These are phyloP conservation scores for Rhizoglyphus robini DNA, from an alignment of 1,140 invertebrate species.

Conservation along the genomic window DNA sequence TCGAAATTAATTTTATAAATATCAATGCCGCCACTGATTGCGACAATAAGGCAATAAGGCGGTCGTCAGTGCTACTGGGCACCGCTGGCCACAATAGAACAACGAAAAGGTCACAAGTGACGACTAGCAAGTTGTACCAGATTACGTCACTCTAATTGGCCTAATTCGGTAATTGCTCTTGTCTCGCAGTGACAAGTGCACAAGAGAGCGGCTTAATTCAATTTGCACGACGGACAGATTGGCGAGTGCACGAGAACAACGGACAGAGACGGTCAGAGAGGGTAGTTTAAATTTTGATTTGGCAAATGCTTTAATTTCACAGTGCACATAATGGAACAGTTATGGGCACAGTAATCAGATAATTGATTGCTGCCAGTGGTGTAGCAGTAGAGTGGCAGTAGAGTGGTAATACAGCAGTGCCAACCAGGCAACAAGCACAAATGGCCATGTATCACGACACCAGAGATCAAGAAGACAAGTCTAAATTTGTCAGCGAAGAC, in stretches of 20 bases:
- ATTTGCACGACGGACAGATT: not conserved
- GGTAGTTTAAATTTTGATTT: no score
- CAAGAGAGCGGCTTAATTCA: not conserved
- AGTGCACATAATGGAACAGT: no score
- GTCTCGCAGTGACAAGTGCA: not conserved
- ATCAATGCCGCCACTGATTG: no score
- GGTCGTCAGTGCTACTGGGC: no score
- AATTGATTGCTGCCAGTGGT: conserved; percentile 8
- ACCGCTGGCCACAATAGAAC: no score
- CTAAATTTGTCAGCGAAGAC: conserved; percentile 6
- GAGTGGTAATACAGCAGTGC: not conserved
- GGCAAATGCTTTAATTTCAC: no score
- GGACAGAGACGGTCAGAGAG: not conserved
- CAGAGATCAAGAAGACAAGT: not conserved
- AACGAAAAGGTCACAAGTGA: not conserved
- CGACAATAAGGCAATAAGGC: no score
- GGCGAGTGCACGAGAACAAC: not conserved
- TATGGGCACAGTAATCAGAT: conserved; percentile 3
- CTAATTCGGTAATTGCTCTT: not conserved
- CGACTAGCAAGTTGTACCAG: not conserved
- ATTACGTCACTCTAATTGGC: not conserved
- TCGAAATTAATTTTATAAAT: no score
- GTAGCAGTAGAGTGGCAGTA: no score
- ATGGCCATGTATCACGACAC: conserved; percentile 7
- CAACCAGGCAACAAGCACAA: not conserved